Evolutionary conservation across 2,888 invertebrate genomes (phyloP).

Genomic region (Pristionchus japonicus): DNA sequence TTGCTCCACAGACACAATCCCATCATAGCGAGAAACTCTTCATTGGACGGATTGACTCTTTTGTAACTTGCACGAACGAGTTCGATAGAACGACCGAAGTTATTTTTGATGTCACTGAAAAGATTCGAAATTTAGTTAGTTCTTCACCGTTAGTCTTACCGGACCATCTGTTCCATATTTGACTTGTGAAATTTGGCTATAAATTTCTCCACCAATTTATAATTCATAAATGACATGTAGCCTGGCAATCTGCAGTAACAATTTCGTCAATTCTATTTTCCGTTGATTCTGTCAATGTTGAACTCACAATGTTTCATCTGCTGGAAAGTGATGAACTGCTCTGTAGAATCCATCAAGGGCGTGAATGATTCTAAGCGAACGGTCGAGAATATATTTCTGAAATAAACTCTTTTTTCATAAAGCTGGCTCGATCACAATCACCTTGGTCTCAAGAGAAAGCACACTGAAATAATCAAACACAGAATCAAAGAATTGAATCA

Average conservation of each 20-base stretch:
- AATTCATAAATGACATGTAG: not conserved
- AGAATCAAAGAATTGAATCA: not conserved
- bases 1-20: not conserved
- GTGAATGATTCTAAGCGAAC: not conserved
- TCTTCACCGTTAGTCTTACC: not conserved
- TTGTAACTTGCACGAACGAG: not conserved
- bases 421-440: not conserved
- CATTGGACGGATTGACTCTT: not conserved
- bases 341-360: not conserved
- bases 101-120: not conserved
- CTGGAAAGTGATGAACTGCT: not conserved
- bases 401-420: not conserved
- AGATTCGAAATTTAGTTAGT: not conserved
- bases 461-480: not conserved
- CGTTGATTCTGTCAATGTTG: not conserved
- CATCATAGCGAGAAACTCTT: not conserved
- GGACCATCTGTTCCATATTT: not conserved
- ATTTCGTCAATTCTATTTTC: not conserved
- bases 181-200: not conserved
- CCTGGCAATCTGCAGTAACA: not conserved
- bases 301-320: not conserved
- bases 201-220: not conserved
- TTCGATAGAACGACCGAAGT: not conserved
- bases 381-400: not conserved
- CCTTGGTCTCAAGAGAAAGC: not conserved